phyloP scores from a whole-genome alignment of 2,888 invertebrate species.

The Exocentrus adspersus region DNA sequence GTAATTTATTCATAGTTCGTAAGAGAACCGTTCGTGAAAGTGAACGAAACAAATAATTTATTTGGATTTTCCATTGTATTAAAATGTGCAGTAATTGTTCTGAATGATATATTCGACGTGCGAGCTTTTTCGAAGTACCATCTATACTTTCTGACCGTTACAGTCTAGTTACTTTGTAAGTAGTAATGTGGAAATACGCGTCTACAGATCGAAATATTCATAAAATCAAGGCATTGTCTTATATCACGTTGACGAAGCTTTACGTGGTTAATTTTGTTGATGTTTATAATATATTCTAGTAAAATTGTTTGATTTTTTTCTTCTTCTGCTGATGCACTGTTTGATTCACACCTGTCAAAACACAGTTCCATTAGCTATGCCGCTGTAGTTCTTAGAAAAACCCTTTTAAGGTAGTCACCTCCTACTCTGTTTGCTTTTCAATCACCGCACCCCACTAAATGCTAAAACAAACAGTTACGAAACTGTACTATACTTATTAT shows the following conservation, averaged over 20 bases:
- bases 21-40: constrained; percentile 8
- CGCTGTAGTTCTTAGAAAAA: background rate
- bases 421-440: constrained; percentile 12
- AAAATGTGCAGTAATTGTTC: constrained; percentile 7
- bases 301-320: too few relatives aligned
- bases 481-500: too few relatives aligned
- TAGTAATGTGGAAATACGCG: background rate
- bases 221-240: too few relatives aligned
- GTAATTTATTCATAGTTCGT: background rate
- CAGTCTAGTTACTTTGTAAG: constrained; percentile 17
- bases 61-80: constrained; percentile 3
- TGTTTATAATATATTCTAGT: too few relatives aligned
- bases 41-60: constrained; percentile 8
- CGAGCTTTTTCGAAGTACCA: constrained; percentile 14
- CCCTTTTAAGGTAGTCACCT: constrained; percentile 5
- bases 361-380: too few relatives aligned
- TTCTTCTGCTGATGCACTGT: too few relatives aligned
- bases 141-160: constrained; percentile 22
- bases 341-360: too few relatives aligned
- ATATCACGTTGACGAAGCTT: too few relatives aligned
- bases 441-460: background rate
- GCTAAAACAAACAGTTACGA: background rate
- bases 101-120: constrained; percentile 12
- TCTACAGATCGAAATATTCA: too few relatives aligned
- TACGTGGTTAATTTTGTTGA: too few relatives aligned